Base-by-base conservation (phyloP, 2,113 vertebrate genomes). In the Actenoides hombroni region DNA sequence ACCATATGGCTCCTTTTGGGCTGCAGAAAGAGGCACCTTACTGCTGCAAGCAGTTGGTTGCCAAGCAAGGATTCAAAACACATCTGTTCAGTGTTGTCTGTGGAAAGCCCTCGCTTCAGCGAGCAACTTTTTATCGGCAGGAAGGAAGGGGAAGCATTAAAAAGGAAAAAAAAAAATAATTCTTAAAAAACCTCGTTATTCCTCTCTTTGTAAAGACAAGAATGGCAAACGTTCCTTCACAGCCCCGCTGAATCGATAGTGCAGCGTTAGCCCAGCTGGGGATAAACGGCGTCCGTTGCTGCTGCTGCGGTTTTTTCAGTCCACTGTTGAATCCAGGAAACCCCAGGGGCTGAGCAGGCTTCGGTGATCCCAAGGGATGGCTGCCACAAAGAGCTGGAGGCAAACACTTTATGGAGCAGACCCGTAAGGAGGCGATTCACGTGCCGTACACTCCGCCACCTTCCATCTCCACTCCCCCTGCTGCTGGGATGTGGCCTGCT, bases 81-180 rank as follows among this genome's bases (percentile, higher is more conserved):
- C 74, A 90, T 87, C 94, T 95, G 92, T 65, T 88, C 74, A 80
- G 59, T 42, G 88, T 75, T 88, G 88, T 59, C 92, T 8, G 2
- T 77, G 68, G 75, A 94, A 96, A 92, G 68, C 40, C 75, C n/a
- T 77, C 64, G n/a, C 59, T 86, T 82, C 85, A 88, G 69, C 83
- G 73, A 68, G 69, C 42, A 48, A 53, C 84, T 87, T 48, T 17
- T 46, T 92, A 74, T 46, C 70, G 74, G 4, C n/a, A 53, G 51
- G 59, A 88, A 95, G 85, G 91, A 94, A 86, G 40, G 29, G 92
- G 93, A 90, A 90, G 79, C 59, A 39, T 77, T 93, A 21, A n/a
- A 42, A 42, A 16, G 42, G 42, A 6, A 6, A 42, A 42, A 42
- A 75, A 83, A 92, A 54, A 54, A 51, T n/a, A 51, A 91, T 89